A percentile compares a stretch with the other conserved stretches of the same genome.
phyloP scores from a whole-genome alignment of 2,797 vertebrate genomes.

The Chelonia mydas region DNA sequence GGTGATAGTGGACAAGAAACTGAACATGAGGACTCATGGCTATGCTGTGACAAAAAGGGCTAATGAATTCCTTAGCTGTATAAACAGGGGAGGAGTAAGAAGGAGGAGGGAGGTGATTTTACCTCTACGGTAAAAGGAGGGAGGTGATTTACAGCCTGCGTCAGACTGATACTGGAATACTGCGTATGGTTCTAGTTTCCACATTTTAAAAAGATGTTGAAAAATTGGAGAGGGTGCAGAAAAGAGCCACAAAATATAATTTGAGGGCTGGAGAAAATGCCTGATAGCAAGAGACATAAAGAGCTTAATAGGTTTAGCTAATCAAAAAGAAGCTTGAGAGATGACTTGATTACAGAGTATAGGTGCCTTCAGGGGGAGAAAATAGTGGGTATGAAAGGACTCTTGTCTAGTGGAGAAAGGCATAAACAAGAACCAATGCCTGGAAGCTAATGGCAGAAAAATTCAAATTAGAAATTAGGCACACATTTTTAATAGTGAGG shows the following conservation, averaged over 20 bases:
- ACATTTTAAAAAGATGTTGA: not conserved
- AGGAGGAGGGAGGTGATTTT: not conserved
- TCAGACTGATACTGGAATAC: not conserved
- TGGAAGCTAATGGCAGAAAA: not conserved
- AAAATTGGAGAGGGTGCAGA: not conserved
- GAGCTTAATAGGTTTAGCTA: not conserved
- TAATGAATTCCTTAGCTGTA: not conserved
- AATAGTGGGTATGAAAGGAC: not conserved
- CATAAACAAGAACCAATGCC: not conserved
- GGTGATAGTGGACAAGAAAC: not conserved
- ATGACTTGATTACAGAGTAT: not conserved
- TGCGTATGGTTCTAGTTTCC: too few species aligned
- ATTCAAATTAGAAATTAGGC: not conserved
- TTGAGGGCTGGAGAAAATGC: not conserved
- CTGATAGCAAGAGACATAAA: not conserved
- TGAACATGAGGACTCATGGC: not conserved
- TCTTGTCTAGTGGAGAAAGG: not conserved
- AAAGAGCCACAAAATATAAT: not conserved
- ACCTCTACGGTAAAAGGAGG: not conserved
- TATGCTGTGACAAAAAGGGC: not conserved
- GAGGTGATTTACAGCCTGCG: not conserved
- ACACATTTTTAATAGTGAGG: not conserved
- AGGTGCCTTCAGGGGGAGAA: fast-evolving
- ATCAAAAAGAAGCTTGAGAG: not conserved
- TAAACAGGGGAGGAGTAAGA: not conserved